Evolutionary conservation across 2,113 vertebrate species (phyloP), one percentile per base, ranked within the genome.

Genomic region (Urocolius indicus): DNA sequence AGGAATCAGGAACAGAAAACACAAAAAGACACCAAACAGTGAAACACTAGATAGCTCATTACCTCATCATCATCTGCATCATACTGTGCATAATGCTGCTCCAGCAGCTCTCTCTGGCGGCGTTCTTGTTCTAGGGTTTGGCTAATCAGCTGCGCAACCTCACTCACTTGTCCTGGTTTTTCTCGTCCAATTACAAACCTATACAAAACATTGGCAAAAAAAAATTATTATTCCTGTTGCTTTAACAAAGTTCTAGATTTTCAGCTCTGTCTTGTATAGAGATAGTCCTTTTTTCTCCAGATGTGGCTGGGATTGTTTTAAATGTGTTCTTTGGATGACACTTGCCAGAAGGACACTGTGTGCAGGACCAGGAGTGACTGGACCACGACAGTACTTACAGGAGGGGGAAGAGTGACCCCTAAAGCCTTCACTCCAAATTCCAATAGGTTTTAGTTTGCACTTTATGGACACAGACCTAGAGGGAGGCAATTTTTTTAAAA

Each of bases 11-110:
- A 91, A 91, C 3, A 87, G 48, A 81, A 92, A 74, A 55, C 26
- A 57, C 30, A 49, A 41, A 63, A 49, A 93, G 81, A 8, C 57
- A 88, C 10, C 3, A 21, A 87, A 52, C 0, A 93, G 34, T 87
- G 76, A 76, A 91, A 87, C 1, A 10, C 36, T 72, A 32, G 87
- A 61, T 46, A 89, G 71, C 24, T 24, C 32, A 34, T 98, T 98
- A 99, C 99, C 99, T 99, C 99, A 11, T 99, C 99, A 27, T 99
- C 99, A 23, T 99, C 99, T 0, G 99, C 99, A 7, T 99, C 99
- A 4, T 99, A 99, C 48, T 99, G 99, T 32, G 98, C 98, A 32
- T 99, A 99, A 91, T 99, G 99, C 93, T 99, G 99, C 96, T 99
- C 99, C 77, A 99, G 98, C 84, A 99, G 97, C 93, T 99, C 99